Evolutionary conservation across 1,140 invertebrate genomes (phyloP).

Genomic region (Sitobion miscanthi): DNA sequence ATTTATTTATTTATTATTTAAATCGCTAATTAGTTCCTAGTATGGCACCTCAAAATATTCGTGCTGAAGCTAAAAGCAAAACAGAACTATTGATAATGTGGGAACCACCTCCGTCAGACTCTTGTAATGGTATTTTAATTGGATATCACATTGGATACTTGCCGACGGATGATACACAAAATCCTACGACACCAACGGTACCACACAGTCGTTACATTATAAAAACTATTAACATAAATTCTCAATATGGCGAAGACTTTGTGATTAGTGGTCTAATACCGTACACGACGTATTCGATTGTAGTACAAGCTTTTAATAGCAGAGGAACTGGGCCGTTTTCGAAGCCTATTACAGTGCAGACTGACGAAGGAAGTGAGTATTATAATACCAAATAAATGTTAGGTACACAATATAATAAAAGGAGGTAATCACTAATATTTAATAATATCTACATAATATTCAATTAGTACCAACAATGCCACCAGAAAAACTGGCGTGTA

Average conservation of each 20-base stretch:
- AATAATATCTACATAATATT: neutral
- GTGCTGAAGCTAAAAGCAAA: slow-evolving; percentile 85
- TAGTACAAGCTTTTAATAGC: slow-evolving; percentile 92
- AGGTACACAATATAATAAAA: neutral
- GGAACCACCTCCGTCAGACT: slow-evolving; percentile 84
- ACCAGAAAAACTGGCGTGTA: slow-evolving; percentile 76
- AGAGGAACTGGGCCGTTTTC: slow-evolving; percentile 88
- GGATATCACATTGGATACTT: slow-evolving; percentile 94
- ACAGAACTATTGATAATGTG: slow-evolving; percentile 87
- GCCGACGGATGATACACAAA: slow-evolving; percentile 62
- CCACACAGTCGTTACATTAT: slow-evolving; percentile 70
- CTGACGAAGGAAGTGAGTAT: slow-evolving; percentile 84
- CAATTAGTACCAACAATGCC: slow-evolving; percentile 73
- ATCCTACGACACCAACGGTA: slow-evolving; percentile 60
- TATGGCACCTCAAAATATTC: slow-evolving; percentile 82
- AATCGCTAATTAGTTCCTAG: slow-evolving; percentile 75
- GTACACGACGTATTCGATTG: slow-evolving; percentile 85
- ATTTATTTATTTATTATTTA: neutral
- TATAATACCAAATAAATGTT: neutral
- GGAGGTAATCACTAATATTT: neutral
- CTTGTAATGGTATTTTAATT: slow-evolving; percentile 89
- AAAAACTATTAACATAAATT: slow-evolving; percentile 72
- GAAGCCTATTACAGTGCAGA: slow-evolving; percentile 79
- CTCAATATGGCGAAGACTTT: slow-evolving; percentile 71
- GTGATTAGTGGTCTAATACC: slow-evolving; percentile 76